Conservation (phyloP, 2,888 invertebrate genomes). For the Mellilla xanthometata region DNA sequence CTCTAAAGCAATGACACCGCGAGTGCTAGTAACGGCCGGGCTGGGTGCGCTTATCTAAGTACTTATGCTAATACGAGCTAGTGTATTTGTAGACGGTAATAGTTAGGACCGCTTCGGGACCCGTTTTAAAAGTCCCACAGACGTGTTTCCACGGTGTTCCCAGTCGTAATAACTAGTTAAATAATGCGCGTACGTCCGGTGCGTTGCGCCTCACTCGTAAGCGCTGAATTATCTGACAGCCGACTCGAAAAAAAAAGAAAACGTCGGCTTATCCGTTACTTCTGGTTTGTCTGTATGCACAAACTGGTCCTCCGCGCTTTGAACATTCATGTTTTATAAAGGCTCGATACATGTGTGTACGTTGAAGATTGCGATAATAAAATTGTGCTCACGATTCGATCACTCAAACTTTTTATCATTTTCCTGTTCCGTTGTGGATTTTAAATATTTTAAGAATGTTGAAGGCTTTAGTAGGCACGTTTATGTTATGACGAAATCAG, state of each 20-base stretch:
- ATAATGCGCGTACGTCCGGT: constrained; percentile 17
- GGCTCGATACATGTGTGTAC: neutral
- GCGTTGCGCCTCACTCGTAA: constrained; percentile 18
- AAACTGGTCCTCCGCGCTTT: constrained; percentile 20
- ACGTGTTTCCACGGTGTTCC: constrained; percentile 21
- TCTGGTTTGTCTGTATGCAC: constrained; percentile 16
- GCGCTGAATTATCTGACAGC: constrained; percentile 23
- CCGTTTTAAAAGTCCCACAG: constrained; percentile 25
- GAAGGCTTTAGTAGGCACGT: too few species aligned
- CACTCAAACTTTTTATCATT: too few species aligned
- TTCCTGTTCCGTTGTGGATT: too few species aligned
- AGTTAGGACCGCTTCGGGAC: constrained; percentile 29
- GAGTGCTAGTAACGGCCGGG: constrained; percentile 10
- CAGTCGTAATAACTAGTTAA: constrained; percentile 20
- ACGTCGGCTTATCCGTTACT: constrained; percentile 25
- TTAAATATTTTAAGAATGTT: too few species aligned
- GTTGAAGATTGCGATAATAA: too few species aligned
- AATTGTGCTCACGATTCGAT: too few species aligned
- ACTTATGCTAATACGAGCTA: constrained; percentile 30
- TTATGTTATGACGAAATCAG: too few species aligned
- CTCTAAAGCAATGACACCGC: constrained; percentile 10
- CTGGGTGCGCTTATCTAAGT: constrained; percentile 24
- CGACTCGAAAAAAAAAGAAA: constrained; percentile 27
- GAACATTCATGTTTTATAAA: constrained; percentile 21
- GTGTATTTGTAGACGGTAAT: constrained; percentile 28